phyloP scores from a whole-genome alignment of 2,113 vertebrate genomes.

The Anoplopoma fimbria region DNA sequence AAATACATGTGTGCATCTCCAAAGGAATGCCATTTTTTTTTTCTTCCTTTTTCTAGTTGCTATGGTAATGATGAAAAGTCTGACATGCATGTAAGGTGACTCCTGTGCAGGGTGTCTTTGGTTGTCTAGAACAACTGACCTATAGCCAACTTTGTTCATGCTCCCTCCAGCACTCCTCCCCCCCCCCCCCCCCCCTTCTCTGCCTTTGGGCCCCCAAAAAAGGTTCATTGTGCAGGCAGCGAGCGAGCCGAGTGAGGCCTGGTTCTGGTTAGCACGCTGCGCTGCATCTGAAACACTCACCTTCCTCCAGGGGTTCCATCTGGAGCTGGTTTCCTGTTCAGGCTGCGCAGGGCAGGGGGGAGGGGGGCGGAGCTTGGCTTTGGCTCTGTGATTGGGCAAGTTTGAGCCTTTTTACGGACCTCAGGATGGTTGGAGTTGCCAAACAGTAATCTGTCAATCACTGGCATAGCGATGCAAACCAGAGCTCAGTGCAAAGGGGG shows the following conservation, averaged over 20 bases:
- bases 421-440: conserved; percentile 68
- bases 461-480: conserved; percentile 64
- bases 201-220: conserved; percentile 73
- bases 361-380: conserved; percentile 77
- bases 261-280: conserved; percentile 81
- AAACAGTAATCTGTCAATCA: conserved; percentile 79
- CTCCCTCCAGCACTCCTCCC: conserved; percentile 46
- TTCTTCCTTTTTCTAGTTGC: conserved; percentile 37
- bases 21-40: conserved; percentile 49
- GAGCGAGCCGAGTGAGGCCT: conserved; percentile 70
- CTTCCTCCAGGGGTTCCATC: conserved; percentile 86
- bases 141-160: conserved; percentile 75
- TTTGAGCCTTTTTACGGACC: conserved; percentile 68
- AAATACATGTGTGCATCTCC: conserved; percentile 59
- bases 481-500: conserved; percentile 35
- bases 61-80: conserved; percentile 36
- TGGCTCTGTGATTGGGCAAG: conserved; percentile 75
- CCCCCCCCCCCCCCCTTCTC: conserved; percentile 56
- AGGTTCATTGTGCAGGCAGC: conserved; percentile 82
- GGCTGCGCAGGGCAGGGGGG: conserved; percentile 61
- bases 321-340: conserved; percentile 87
- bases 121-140: conserved; percentile 58
- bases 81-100: conserved; percentile 55
- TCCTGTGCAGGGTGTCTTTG: conserved; percentile 46
- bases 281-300: conserved; percentile 81